phyloP scores from a whole-genome alignment of 2,797 vertebrate species.

The Bovichtus diacanthus region DNA sequence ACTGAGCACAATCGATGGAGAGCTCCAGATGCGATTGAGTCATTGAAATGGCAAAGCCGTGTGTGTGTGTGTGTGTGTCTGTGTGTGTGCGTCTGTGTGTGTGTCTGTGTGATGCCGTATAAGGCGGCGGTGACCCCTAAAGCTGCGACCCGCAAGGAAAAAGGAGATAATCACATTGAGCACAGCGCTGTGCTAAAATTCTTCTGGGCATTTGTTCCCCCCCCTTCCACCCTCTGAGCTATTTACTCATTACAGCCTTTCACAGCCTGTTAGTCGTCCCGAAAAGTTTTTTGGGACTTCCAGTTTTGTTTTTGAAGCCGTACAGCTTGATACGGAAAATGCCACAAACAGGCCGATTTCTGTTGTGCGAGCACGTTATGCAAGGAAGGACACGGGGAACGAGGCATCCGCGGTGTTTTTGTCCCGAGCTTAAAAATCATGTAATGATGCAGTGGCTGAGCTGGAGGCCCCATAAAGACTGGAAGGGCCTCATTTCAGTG shows the following conservation, averaged over 20 bases:
- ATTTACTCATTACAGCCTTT: slow-evolving; percentile 65
- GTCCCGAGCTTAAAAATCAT: slow-evolving; percentile 69
- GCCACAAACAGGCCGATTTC: slow-evolving; percentile 45
- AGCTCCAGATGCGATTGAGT: slow-evolving; percentile 84
- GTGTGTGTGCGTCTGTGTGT: slow-evolving; percentile 59
- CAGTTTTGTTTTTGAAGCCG: slow-evolving; percentile 51
- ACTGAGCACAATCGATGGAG: slow-evolving; percentile 83
- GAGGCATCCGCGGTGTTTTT: slow-evolving; percentile 60
- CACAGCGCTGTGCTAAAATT: slow-evolving; percentile 65
- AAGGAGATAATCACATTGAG: slow-evolving; percentile 80
- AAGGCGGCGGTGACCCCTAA: slow-evolving; percentile 76
- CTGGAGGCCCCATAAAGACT: slow-evolving; percentile 76
- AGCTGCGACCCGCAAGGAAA: slow-evolving; percentile 70
- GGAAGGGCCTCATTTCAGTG: slow-evolving; percentile 81
- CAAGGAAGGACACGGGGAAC: slow-evolving; percentile 49
- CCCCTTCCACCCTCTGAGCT: slow-evolving; percentile 53
- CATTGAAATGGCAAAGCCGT: slow-evolving; percentile 82
- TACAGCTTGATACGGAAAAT: slow-evolving; percentile 32
- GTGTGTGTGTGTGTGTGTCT: slow-evolving; percentile 65
- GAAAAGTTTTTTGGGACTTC: slow-evolving; percentile 47
- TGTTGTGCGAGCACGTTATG: slow-evolving; percentile 13
- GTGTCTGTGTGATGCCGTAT: slow-evolving; percentile 44
- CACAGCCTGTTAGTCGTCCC: slow-evolving; percentile 53
- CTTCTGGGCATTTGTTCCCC: slow-evolving; percentile 60
- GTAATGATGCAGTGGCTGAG: slow-evolving; percentile 79